phyloP scores from a whole-genome alignment of 1,140 invertebrate species.

The Vanessa tameamea region DNA sequence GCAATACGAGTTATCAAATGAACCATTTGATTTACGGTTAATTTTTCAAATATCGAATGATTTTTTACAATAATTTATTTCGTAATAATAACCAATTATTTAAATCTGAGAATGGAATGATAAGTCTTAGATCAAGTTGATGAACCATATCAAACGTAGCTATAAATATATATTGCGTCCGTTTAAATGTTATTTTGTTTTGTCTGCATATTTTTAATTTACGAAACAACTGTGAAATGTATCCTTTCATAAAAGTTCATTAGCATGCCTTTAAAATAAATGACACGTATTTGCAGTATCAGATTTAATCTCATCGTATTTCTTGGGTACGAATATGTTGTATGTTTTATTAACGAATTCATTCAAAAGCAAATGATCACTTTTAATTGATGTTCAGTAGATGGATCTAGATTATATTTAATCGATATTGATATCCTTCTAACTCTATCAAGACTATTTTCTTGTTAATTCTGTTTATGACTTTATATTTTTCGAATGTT shows the following conservation, averaged over 20 bases:
- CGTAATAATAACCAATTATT: neutral
- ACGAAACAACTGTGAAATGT: conserved; percentile 9
- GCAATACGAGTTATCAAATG: too few relatives aligned
- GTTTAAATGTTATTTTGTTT: conserved; percentile 16
- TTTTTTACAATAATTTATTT: neutral
- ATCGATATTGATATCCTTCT: neutral
- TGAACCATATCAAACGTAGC: conserved; percentile 12
- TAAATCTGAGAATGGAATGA: neutral
- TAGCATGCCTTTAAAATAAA: conserved; percentile 20
- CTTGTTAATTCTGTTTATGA: neutral
- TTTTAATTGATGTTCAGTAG: conserved; percentile 14
- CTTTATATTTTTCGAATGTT: neutral
- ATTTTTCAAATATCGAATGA: neutral
- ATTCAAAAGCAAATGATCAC: conserved; percentile 1
- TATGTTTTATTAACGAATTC: conserved; percentile 7
- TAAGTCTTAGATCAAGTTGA: neutral
- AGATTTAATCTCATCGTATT: conserved; percentile 18
- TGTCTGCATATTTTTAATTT: conserved; percentile 15
- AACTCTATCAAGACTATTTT: neutral
- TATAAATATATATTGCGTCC: conserved; percentile 5
- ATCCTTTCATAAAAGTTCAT: conserved; percentile 35
- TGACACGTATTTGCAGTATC: conserved; percentile 16
- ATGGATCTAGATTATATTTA: conserved; percentile 12
- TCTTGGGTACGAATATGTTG: neutral
- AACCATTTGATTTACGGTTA: too few relatives aligned